Conservation (phyloP, 2,888 invertebrate genomes). For the Drosophila buzzatii region DNA sequence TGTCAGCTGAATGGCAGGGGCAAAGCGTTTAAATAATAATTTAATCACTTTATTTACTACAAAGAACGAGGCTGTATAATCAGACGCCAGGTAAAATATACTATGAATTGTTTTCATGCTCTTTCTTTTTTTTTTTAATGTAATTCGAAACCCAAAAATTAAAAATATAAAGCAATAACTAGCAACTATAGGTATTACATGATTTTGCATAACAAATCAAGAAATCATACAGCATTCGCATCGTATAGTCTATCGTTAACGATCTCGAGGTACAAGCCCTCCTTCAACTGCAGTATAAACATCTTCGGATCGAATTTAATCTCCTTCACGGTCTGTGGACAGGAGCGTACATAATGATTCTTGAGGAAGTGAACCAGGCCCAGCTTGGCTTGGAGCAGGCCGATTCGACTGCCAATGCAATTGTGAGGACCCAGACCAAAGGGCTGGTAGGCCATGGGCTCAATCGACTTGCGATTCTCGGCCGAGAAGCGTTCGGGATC, state of each 20-base stretch:
- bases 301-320: conserved; percentile 79
- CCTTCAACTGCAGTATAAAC: conserved; percentile 72
- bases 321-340: conserved; percentile 62
- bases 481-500: conserved; percentile 83
- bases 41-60: conserved; percentile 17
- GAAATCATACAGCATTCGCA: neutral
- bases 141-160: neutral
- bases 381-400: conserved; percentile 80
- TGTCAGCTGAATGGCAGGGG: neutral
- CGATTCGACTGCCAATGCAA: conserved; percentile 84
- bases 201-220: too few species aligned
- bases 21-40: conserved; percentile 11
- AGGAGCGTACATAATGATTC: conserved; percentile 78
- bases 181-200: neutral
- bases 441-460: conserved; percentile 78
- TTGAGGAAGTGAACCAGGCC: conserved; percentile 82
- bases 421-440: conserved; percentile 83
- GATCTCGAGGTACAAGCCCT: conserved; percentile 75
- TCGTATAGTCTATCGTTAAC: conserved; percentile 78
- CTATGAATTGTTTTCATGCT: neutral
- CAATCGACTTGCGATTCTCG: conserved; percentile 72
- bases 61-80: neutral
- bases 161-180: neutral
- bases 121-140: neutral
- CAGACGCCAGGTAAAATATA: neutral